Percentiles rank a stretch among this genome's conserved stretches.
These are phyloP conservation scores for Puffinus mauretanicus DNA, from an alignment of 2,113 vertebrate genomes.

Conservation along the genomic window DNA sequence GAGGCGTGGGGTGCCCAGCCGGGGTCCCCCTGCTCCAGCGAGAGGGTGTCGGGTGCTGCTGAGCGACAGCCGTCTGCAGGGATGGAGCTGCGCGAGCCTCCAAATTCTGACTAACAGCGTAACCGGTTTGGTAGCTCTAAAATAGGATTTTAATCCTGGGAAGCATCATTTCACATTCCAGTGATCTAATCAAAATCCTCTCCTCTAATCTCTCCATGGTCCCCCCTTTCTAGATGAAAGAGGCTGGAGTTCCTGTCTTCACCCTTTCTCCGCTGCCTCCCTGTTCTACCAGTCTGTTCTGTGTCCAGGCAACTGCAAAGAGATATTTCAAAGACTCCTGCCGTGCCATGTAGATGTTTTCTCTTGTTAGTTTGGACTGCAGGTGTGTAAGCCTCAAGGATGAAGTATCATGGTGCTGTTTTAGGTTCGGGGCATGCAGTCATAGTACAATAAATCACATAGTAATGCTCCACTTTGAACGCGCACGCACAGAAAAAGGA, in stretches of 20 bases:
- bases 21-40: not conserved
- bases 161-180: slow-evolving; percentile 67
- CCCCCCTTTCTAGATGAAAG: slow-evolving; percentile 66
- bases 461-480: slow-evolving; percentile 53
- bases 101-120: not conserved
- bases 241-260: slow-evolving; percentile 62
- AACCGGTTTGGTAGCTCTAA: slow-evolving; percentile 63
- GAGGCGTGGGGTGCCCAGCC: not conserved
- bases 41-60: not conserved
- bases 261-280: slow-evolving; percentile 54
- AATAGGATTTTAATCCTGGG: slow-evolving; percentile 66
- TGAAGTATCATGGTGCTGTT: slow-evolving; percentile 69
- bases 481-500: not conserved
- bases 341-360: slow-evolving; percentile 56
- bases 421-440: slow-evolving; percentile 72
- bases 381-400: slow-evolving; percentile 61
- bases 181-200: slow-evolving; percentile 67
- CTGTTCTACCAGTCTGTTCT: slow-evolving; percentile 63
- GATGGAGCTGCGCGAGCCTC: not conserved
- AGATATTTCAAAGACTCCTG: slow-evolving; percentile 65
- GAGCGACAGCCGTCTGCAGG: not conserved
- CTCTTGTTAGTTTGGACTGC: slow-evolving; percentile 68
- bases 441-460: slow-evolving; percentile 70
- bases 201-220: slow-evolving; percentile 66
- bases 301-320: slow-evolving; percentile 68